Evolutionary conservation across 2,797 vertebrate genomes (phyloP).

Genomic region (Pterois miles): DNA sequence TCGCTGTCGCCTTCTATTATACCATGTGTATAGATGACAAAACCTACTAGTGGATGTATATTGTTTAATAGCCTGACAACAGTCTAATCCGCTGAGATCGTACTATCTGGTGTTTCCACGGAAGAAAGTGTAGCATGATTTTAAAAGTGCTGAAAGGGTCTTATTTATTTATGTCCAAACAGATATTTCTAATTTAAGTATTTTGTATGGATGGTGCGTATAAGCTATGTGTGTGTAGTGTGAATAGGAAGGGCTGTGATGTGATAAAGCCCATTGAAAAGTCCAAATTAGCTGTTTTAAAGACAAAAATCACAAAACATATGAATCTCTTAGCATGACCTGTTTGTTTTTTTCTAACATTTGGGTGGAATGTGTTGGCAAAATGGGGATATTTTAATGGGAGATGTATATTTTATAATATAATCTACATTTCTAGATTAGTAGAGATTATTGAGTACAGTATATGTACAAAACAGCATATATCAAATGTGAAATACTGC

Average conservation of each 20-base stretch:
- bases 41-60: too few species aligned
- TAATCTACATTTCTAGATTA: slow-evolving; percentile 86
- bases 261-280: slow-evolving; percentile 43
- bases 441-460: slow-evolving; percentile 75
- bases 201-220: slow-evolving; percentile 55
- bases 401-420: slow-evolving; percentile 88
- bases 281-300: slow-evolving; percentile 68
- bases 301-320: slow-evolving; percentile 12
- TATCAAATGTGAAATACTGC: slow-evolving; percentile 80
- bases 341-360: slow-evolving; percentile 62
- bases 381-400: slow-evolving; percentile 83
- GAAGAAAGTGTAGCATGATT: slow-evolving; percentile 57
- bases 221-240: slow-evolving; percentile 10
- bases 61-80: too few species aligned
- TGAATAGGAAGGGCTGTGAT: slow-evolving; percentile 44
- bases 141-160: slow-evolving; percentile 45
- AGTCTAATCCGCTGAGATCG: background rate
- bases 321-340: slow-evolving; percentile 66
- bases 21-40: too few species aligned
- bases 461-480: slow-evolving; percentile 76
- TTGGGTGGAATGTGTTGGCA: slow-evolving; percentile 67
- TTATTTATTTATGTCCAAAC: slow-evolving; percentile 31
- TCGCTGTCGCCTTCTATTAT: too few species aligned
- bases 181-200: slow-evolving; percentile 36
- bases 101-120: slow-evolving; percentile 29